Evolutionary conservation across 2,113 vertebrate species (phyloP).

Genomic region (Bungarus multicinctus): DNA sequence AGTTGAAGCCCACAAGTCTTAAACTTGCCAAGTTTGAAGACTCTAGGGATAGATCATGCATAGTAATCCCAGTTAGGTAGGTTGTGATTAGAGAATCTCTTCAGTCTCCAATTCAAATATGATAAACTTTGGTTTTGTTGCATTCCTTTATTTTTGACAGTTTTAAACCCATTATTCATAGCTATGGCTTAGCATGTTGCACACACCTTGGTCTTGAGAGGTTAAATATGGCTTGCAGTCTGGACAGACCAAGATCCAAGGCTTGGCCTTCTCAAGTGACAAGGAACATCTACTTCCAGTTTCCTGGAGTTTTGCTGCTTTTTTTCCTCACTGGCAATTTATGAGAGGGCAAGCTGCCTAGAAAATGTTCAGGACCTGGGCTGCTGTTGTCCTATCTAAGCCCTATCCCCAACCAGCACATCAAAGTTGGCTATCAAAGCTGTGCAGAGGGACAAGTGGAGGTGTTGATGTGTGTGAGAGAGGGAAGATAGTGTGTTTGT

Average conservation of each 20-base stretch:
- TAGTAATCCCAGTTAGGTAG: background rate
- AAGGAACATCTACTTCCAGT: background rate
- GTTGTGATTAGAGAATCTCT: background rate
- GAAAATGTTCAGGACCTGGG: too few species aligned
- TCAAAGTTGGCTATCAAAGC: too few species aligned
- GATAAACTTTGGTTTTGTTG: background rate
- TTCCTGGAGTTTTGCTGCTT: background rate
- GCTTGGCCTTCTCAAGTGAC: background rate
- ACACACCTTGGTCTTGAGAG: background rate
- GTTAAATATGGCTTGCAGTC: background rate
- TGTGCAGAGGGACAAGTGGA: too few species aligned
- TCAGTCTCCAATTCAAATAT: background rate
- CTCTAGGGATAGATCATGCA: background rate
- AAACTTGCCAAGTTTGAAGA: too few species aligned
- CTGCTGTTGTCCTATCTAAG: too few species aligned
- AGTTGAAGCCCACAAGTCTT: too few species aligned
- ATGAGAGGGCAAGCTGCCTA: too few species aligned
- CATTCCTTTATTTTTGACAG: background rate
- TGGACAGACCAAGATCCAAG: background rate
- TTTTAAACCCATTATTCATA: background rate
- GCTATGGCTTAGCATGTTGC: background rate
- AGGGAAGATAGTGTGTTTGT: too few species aligned
- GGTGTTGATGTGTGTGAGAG: too few species aligned
- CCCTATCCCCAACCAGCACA: too few species aligned
- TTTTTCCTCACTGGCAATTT: background rate